Evolutionary conservation across 2,797 vertebrate genomes (phyloP).

Genomic region (Xerus rutilus): DNA sequence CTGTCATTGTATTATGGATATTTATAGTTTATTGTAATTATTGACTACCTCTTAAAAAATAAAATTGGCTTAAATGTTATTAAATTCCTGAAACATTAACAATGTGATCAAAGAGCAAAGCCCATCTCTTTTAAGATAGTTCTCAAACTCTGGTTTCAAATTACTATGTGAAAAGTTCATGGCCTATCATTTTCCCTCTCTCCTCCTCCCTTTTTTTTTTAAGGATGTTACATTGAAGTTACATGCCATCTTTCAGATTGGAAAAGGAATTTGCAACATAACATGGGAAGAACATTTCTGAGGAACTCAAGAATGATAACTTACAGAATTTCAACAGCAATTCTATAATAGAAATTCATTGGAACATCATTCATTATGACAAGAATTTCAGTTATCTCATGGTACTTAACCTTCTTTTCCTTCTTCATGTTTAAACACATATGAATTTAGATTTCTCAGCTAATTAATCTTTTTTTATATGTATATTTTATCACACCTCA

Average conservation of each 20-base stretch:
- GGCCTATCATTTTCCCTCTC: background rate
- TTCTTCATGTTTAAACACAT: slow-evolving; percentile 1
- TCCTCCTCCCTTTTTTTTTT: background rate
- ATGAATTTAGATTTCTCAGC: background rate
- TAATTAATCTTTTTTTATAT: background rate
- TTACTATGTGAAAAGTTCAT: slow-evolving; percentile 17
- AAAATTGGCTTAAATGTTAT: slow-evolving; percentile 60
- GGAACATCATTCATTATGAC: background rate
- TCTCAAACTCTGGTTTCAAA: slow-evolving; percentile 61
- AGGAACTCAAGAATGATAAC: background rate
- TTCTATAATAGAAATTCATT: background rate
- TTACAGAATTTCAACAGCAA: background rate
- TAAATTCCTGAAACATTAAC: slow-evolving; percentile 76
- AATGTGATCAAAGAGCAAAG: slow-evolving; percentile 72
- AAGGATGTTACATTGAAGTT: background rate
- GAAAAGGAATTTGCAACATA: background rate
- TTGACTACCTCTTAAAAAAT: slow-evolving; percentile 32
- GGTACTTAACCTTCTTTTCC: background rate
- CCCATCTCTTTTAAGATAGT: background rate
- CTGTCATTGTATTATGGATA: background rate
- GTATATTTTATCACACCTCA: background rate
- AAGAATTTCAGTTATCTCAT: slow-evolving; percentile 30
- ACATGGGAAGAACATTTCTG: background rate
- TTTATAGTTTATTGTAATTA: slow-evolving; percentile 67
- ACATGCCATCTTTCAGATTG: background rate